Evolutionary conservation across 2,797 vertebrate genomes (phyloP), one percentile per base, ranked within the genome.

Genomic region (Chelmon rostratus): DNA sequence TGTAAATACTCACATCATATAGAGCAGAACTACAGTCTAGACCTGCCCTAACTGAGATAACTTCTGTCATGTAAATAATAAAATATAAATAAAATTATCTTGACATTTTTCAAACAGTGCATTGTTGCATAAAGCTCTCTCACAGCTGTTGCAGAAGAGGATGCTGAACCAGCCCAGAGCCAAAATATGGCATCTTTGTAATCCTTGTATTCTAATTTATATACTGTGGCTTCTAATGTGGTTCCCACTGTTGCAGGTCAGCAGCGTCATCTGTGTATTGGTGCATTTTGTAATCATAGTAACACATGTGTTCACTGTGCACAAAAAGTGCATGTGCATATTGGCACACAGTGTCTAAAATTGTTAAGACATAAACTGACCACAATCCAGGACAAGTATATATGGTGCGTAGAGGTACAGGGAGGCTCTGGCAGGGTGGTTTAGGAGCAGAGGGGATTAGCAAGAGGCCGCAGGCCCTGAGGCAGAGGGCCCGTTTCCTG

Each of bases 401-500:
- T 0, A 23, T 50, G 9, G 33, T 84, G 53, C 4, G 12, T 13
- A 33, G 73, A 89, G 89, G 81, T 89, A 68, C 74, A 75, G 72
- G 77, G 83, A 84, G 74, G 76, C 86, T 91, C 68, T 61, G 85
- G 47, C 58, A 77, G 88, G 81, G 62, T 47, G 73, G 79, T 82
- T 83, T 68, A 84, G 63, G 76, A 74, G 81, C 65, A 79, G 70
- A 50, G 84, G 96, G 97, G 98, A 99, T 99, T 99, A 99, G 92
- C 86, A 94, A 96, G 94, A 96, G 97, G 96, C 96, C 94, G 95
- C 93, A 93, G 95, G 96, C 97, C 98, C 96, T 91, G 89, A 95
- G 95, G 95, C 94, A 89, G 84, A 92, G 92, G 95, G 95, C 82
- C 88, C 82, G 90, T 96, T 96, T 95, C 96, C 96, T 97, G 96